Base-by-base conservation (phyloP, 1,140 invertebrate species). In the Eueides isabella region DNA sequence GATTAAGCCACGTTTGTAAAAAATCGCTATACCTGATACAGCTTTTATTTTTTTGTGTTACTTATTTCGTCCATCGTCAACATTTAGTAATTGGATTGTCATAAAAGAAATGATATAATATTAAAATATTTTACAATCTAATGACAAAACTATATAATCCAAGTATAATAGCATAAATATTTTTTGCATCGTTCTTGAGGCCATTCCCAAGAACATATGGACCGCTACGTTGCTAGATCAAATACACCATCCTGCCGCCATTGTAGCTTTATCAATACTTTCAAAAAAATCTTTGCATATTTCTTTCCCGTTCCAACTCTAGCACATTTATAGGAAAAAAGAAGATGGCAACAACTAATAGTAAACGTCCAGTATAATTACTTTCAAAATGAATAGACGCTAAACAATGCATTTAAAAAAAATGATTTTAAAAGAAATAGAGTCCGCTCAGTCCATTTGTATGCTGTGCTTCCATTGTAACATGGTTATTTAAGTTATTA, bases 141-240 rank as follows among this genome's bases (percentile, higher is more conserved):
- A 2, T 75, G 85, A 83, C 89, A 91, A 92, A 74, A 89, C 61
- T 75, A 26, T 75, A 72, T 35, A 41, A 23, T 29, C 79, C 61
- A 61, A 35, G 9, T 66, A 75, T 67, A 85, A 77, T 76, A 76
- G 70, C 75, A 89, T 81, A 86, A 89, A 84, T 73, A 85, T 92
- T 92, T 92, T 92, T 90, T 90, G 89, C 89, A 90, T 86, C 83
- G 82, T 85, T 88, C 80, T 84, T 87, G 74, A 88, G 85, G 89
- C 87, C 76, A 88, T 91, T 92, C 89, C 86, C 89, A 89, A 87
- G 90, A 92, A 89, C 89, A 92, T 91, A 86, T 90, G 90, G 88
- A 89, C 87, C 88, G 90, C 90, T 91, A 90, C 87, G 88, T 91
- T 87, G 86, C 85, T 89, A 89, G 89, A 90, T 92, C 88, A 92